These are phyloP conservation scores for Cynopterus sphinx DNA, from an alignment of 2,797 vertebrate species.

Conservation along the genomic window DNA sequence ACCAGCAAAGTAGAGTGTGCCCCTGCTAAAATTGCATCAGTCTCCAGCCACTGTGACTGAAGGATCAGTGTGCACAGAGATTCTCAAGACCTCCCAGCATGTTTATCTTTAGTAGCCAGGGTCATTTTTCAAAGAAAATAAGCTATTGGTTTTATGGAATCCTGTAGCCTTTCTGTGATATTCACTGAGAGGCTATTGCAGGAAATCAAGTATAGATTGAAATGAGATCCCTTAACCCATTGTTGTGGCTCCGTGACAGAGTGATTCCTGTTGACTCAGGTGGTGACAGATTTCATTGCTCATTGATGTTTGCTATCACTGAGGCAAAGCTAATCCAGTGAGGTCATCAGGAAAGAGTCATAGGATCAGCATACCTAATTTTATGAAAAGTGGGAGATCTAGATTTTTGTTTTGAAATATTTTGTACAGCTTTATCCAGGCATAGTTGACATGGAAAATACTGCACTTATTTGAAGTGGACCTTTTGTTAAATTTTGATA, in stretches of 20 bases:
- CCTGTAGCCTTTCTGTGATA: neutral
- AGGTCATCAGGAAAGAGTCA: neutral
- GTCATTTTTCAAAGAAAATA: neutral
- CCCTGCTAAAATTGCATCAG: neutral
- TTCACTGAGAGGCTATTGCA: neutral
- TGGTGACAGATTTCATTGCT: neutral
- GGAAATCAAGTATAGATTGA: neutral
- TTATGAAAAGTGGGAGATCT: neutral
- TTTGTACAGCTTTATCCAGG: neutral
- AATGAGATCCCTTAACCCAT: neutral
- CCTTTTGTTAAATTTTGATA: neutral
- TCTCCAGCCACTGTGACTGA: neutral
- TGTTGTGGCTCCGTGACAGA: neutral
- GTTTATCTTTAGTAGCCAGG: neutral
- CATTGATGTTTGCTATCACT: neutral
- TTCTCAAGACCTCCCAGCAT: neutral
- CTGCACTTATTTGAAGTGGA: neutral
- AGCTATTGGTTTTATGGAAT: neutral
- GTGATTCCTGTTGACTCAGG: neutral
- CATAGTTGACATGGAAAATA: neutral
- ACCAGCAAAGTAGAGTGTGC: neutral
- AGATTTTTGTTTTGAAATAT: neutral
- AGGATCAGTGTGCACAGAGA: neutral
- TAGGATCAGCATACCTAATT: neutral
- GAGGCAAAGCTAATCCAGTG: neutral